These are phyloP conservation scores for Diarsia mendica DNA, from an alignment of 2,888 invertebrate genomes.

Conservation along the genomic window DNA sequence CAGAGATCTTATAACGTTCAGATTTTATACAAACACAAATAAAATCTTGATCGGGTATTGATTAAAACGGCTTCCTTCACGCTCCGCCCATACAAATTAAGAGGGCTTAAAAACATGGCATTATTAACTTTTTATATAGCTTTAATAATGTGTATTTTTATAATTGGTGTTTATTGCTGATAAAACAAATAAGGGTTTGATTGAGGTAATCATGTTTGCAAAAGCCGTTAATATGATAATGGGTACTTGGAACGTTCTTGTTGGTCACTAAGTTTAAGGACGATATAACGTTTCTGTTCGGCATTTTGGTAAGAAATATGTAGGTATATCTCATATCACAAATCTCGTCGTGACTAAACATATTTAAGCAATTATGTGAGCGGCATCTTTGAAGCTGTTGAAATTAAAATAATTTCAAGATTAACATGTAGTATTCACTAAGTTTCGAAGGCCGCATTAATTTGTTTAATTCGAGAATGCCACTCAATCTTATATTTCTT, in stretches of 20 bases:
- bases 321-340: neutral
- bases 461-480: neutral
- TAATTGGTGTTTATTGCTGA: conserved; percentile 27
- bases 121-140: conserved; percentile 11
- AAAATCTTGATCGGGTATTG: conserved; percentile 14
- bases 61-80: conserved; percentile 11
- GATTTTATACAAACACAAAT: conserved; percentile 11
- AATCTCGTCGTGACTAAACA: neutral
- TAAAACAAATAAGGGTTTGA: conserved; percentile 19
- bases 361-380: neutral
- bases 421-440: neutral
- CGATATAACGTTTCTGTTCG: neutral
- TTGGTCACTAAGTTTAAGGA: neutral
- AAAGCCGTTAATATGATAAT: neutral
- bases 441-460: neutral
- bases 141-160: conserved; percentile 21
- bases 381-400: neutral
- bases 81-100: conserved; percentile 12
- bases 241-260: neutral
- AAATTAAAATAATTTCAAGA: conserved; percentile 24
- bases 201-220: conserved; percentile 1
- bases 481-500: neutral
- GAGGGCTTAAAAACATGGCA: conserved; percentile 7
- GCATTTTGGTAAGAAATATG: neutral
- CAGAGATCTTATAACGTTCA: conserved; percentile 7